Percentiles rank a stretch among this genome's conserved stretches.
These are phyloP conservation scores for Drosophila navojoa DNA, from an alignment of 1,140 invertebrate species.

Conservation along the genomic window DNA sequence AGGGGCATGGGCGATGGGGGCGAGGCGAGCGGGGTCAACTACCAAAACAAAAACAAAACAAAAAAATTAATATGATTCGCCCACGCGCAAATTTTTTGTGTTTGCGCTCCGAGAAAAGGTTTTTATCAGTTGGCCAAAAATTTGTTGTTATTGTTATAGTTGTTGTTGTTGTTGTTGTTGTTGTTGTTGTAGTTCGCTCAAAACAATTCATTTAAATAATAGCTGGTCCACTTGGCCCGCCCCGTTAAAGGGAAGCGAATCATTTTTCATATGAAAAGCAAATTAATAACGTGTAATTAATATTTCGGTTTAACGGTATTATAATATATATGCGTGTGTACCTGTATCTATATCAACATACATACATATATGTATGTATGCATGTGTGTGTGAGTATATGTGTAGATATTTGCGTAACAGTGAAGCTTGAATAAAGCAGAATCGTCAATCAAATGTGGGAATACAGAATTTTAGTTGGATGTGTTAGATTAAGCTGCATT, in stretches of 20 bases:
- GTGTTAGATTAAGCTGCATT: too few relatives aligned
- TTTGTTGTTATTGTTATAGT: constrained; percentile 35
- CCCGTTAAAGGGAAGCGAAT: constrained; percentile 64
- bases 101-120: constrained; percentile 35
- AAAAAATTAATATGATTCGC: constrained; percentile 35
- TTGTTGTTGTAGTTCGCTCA: constrained; percentile 42
- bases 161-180: constrained; percentile 21
- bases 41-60: constrained; percentile 20
- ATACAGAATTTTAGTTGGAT: too few relatives aligned
- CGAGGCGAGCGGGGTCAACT: constrained; percentile 2
- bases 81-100: constrained; percentile 52
- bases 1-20: not conserved
- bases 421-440: not conserved
- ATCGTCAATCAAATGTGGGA: too few relatives aligned
- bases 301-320: constrained; percentile 59
- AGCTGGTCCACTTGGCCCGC: constrained; percentile 67
- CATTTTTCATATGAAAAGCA: constrained; percentile 71
- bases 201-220: constrained; percentile 82
- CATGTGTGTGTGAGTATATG: not conserved
- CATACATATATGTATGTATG: constrained; percentile 1
- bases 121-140: constrained; percentile 48
- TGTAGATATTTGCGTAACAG: not conserved
- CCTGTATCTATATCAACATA: not conserved
- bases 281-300: constrained; percentile 81
- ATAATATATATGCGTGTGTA: constrained; percentile 2